Conservation (phyloP, 1,140 invertebrate species). For the Drosophila obscura region DNA sequence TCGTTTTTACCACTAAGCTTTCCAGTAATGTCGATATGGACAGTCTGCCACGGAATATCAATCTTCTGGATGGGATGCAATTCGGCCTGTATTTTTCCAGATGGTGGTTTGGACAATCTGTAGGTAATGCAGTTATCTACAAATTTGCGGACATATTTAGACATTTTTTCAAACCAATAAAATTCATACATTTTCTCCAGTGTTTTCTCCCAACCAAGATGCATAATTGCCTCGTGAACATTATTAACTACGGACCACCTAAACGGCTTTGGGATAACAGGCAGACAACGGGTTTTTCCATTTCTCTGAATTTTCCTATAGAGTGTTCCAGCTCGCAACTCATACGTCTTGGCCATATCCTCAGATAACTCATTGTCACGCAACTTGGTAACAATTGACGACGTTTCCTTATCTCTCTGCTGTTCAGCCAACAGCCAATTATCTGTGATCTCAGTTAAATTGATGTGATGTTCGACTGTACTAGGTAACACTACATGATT, state of each 20-base stretch:
- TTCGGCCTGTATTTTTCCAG: slow-evolving; percentile 7
- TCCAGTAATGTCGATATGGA: slow-evolving; percentile 21
- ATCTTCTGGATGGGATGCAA: slow-evolving; percentile 7
- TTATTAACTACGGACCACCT: slow-evolving; percentile 17
- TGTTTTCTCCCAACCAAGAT: slow-evolving; percentile 17
- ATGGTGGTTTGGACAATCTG: slow-evolving; percentile 6
- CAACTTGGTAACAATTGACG: too few species aligned
- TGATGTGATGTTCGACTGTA: too few species aligned
- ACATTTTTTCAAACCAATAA: not conserved
- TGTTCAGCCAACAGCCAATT: too few species aligned
- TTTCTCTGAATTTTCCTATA: slow-evolving; percentile 5
- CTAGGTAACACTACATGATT: too few species aligned
- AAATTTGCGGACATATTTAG: slow-evolving; percentile 3
- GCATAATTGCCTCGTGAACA: slow-evolving; percentile 18
- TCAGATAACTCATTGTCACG: too few species aligned
- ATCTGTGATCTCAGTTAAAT: too few species aligned
- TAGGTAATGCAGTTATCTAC: slow-evolving; percentile 4
- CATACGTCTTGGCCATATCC: too few species aligned
- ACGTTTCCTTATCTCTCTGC: too few species aligned
- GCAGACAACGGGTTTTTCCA: slow-evolving; percentile 4
- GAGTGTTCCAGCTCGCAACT: too few species aligned
- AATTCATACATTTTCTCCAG: slow-evolving; percentile 1
- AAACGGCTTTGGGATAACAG: slow-evolving; percentile 8
- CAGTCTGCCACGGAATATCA: slow-evolving; percentile 5
- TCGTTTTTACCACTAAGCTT: slow-evolving; percentile 12